phyloP scores from a whole-genome alignment of 2,888 invertebrate species.

The Periphyllus acericola region DNA sequence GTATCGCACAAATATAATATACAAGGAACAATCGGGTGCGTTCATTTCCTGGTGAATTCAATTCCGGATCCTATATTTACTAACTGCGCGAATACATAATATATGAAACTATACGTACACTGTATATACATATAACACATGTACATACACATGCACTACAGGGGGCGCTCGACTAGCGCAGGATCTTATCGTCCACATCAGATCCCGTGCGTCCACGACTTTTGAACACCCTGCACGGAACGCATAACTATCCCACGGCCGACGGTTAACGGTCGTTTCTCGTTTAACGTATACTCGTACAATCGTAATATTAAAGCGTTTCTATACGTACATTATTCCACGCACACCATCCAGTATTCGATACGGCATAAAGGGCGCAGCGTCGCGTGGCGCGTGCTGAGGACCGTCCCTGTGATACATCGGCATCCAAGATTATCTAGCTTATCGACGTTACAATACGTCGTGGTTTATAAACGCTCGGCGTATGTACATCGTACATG shows the following conservation, averaged over 20 bases:
- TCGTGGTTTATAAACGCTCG: too few species aligned
- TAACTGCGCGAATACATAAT: background rate
- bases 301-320: too few species aligned
- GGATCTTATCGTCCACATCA: background rate
- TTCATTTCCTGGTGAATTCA: slow-evolving; percentile 33
- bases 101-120: background rate
- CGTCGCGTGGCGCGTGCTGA: background rate
- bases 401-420: slow-evolving; percentile 7
- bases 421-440: slow-evolving; percentile 20
- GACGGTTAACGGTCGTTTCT: slow-evolving; percentile 10
- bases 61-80: slow-evolving; percentile 1
- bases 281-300: too few species aligned
- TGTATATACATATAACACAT: background rate
- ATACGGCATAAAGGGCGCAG: background rate
- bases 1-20: background rate
- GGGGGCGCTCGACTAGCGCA: background rate
- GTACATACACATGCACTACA: too few species aligned
- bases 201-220: too few species aligned
- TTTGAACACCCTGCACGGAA: background rate
- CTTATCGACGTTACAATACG: slow-evolving; percentile 14
- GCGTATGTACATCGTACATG: background rate
- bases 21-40: slow-evolving; percentile 1
- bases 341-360: background rate
- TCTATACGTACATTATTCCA: too few species aligned
- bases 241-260: background rate